Evolutionary conservation across 2,888 invertebrate species (phyloP).

Genomic region (Quadriops clusia): DNA sequence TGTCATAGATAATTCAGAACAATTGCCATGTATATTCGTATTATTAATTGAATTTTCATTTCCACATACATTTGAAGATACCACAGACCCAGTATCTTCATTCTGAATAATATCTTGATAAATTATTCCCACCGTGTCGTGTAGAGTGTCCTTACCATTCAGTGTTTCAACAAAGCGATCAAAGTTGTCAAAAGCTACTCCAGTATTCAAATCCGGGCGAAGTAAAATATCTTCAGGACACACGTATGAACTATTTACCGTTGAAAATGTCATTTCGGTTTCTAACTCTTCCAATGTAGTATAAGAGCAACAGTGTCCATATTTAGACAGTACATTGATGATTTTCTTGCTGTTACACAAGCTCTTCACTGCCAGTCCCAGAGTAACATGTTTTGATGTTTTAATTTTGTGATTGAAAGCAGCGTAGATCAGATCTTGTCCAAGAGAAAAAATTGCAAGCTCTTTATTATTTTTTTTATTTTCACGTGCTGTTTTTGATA

Average conservation of each 20-base stretch:
- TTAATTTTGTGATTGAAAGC: slow-evolving; percentile 17
- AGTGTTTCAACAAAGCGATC: slow-evolving; percentile 19
- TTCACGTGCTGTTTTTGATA: slow-evolving; percentile 14
- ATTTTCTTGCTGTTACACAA: slow-evolving; percentile 21
- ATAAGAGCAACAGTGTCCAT: slow-evolving; percentile 26
- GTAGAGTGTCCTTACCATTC: slow-evolving; percentile 18
- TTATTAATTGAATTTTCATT: background rate
- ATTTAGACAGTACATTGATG: slow-evolving; percentile 22
- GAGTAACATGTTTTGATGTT: slow-evolving; percentile 22
- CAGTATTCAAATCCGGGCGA: slow-evolving; percentile 8
- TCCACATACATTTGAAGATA: background rate
- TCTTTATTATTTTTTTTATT: slow-evolving; percentile 12
- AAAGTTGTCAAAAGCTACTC: slow-evolving; percentile 16
- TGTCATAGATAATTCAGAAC: background rate
- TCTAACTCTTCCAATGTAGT: slow-evolving; percentile 24
- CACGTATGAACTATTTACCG: slow-evolving; percentile 12
- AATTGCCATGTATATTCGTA: background rate
- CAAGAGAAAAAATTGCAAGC: slow-evolving; percentile 16
- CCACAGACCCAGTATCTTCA: background rate
- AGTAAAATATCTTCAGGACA: slow-evolving; percentile 23
- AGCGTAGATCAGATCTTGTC: slow-evolving; percentile 21
- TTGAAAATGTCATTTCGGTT: slow-evolving; percentile 23
- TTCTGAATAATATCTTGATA: slow-evolving; percentile 9
- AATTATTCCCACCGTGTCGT: slow-evolving; percentile 19
- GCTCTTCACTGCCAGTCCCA: slow-evolving; percentile 25